Base-by-base conservation (phyloP, 2,797 vertebrate genomes). In the Falco columbarius region DNA sequence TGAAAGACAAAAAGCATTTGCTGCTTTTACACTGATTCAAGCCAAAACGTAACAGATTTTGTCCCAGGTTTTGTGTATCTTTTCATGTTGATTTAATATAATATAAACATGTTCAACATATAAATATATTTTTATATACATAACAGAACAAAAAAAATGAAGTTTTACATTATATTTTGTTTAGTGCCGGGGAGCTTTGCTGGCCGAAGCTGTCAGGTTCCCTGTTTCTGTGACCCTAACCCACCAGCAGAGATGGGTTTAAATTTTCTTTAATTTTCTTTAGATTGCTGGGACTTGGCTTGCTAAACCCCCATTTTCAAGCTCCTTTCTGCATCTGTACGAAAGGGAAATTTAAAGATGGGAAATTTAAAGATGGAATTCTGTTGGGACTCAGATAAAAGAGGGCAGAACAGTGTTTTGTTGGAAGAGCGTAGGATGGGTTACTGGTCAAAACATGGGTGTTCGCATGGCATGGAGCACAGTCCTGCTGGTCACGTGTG, bases 401-500 rank as follows among this genome's bases (percentile, higher is more conserved):
- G 18, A 29, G 5, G 26, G 7, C 5, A 17, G 21, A 34, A 26
- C 16, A 44, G 12, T 22, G 6, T 32, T 49, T 9, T 24, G 7
- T 30, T 14, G 4, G 16, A 54, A 72, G 5, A 5, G 4, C 42
- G 8, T 30, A 67, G 6, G 9, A 13, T 30, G 10, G 14, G 19
- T 18, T 66, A 47, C 15, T 51, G 46, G 4, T 58, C 34, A 73
- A 51, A 73, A 54, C 10, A 22, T 21, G 46, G 12, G 30, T 10
- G 12, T 51, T 54, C 1, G 1, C 0, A 0, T 65, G 29, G 10
- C 26, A n/a, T 14, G 12, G 29, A 75, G 23, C 32, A 52, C 5
- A 29, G 6, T 56, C 7, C 11, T n/a, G 4, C 12, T 62, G 9
- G 11, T 36, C 21, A 12, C 17, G 6, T 38, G 7, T 32, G 19